Base-by-base conservation (phyloP, 2,113 vertebrate species). In the Pica pica region DNA sequence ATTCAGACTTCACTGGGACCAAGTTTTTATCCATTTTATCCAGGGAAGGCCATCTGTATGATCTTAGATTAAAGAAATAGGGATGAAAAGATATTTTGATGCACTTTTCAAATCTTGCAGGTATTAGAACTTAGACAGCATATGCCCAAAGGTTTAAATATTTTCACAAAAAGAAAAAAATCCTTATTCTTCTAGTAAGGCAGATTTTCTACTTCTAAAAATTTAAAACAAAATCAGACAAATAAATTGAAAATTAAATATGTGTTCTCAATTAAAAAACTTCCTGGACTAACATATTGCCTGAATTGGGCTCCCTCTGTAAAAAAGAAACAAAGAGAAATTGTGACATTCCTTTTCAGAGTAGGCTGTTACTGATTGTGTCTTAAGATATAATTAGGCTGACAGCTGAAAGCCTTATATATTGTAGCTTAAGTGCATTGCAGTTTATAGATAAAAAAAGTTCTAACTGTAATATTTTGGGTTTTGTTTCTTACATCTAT, bases 301-400 rank as follows among this genome's bases (percentile, higher is more conserved):
- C 68, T 90, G 93, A 93, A 69, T 91, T 74, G 67, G 44, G 55
- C 44, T 83, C 8, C 35, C 55, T 89, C 64, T 88, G 68, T 78
- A 56, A 86, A 94, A 96, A 92, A 74, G 71, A 95, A 91, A 91
- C 79, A 96, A 94, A 91, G 64, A 28, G n/a, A 90, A 90, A 96
- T 95, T 91, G 79, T 94, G 93, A 94, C 93, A 94, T 90, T 87
- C 92, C 90, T 94, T 96, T 93, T 94, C 89, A 86, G 82, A 91
- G 90, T 83, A 96, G 91, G 90, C 82, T 75, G 93, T 81, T 96
- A 94, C 79, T 92, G 90, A 95, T 92, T 97, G 87, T 96, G 78
- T 95, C 90, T 93, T 69, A 92, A 88, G 87, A 86, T 94, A 56
- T 96, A 95, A 96, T 96, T 96, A 93, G 49, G 53, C 82, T 97